These are phyloP conservation scores for Cygnus olor DNA, from an alignment of 2,797 vertebrate genomes.

Conservation along the genomic window DNA sequence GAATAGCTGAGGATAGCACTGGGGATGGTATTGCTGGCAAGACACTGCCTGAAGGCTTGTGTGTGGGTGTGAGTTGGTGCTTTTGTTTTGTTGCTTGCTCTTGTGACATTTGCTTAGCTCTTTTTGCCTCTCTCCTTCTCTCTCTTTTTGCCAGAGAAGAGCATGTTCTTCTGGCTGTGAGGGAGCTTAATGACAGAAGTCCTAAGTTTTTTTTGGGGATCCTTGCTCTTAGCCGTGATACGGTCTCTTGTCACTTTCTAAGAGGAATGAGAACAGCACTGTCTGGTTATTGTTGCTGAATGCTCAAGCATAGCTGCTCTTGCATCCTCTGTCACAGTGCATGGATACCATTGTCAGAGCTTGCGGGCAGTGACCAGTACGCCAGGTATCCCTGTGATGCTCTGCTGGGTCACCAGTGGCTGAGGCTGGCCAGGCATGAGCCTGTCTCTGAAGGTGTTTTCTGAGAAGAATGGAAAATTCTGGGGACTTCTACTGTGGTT, in stretches of 20 bases:
- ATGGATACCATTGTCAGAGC: neutral
- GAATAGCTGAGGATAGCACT: neutral
- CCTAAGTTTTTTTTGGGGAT: neutral
- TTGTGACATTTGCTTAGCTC: neutral
- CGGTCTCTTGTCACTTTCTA: neutral
- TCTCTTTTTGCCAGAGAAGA: neutral
- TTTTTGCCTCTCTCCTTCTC: neutral
- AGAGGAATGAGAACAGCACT: neutral
- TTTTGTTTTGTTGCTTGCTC: neutral
- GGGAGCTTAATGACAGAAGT: neutral
- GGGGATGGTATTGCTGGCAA: neutral
- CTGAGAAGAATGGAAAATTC: neutral
- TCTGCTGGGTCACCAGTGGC: neutral
- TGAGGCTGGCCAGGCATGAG: neutral
- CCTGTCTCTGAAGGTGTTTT: neutral
- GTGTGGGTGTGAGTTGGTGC: neutral
- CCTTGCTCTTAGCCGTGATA: neutral
- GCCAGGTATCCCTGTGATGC: neutral
- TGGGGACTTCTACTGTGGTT: neutral
- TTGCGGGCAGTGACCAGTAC: neutral
- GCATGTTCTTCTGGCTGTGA: rapidly evolving
- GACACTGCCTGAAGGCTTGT: neutral
- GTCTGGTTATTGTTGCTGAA: neutral
- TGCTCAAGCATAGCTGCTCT: rapidly evolving
- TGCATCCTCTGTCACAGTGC: neutral